A percentile compares a stretch with the other conserved stretches of the same genome.
phyloP scores from a whole-genome alignment of 2,888 invertebrate genomes.

The Tiliacea aurago region DNA sequence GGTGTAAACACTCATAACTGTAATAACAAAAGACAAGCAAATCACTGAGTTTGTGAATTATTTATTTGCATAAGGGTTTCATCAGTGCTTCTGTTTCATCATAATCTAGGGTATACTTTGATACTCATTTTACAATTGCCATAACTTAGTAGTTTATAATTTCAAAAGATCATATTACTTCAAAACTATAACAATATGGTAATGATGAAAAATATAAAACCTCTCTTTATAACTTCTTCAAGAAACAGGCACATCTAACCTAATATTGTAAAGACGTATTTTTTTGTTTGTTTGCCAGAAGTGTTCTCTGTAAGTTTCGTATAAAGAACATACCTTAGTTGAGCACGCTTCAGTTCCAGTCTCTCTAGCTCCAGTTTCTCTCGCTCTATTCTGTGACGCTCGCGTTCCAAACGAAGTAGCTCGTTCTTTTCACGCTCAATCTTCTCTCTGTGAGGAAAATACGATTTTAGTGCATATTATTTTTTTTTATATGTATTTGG shows the following conservation, averaged over 20 bases:
- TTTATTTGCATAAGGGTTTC: no score
- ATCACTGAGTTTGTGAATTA: no score
- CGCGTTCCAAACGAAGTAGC: constrained; percentile 95
- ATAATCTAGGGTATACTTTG: no score
- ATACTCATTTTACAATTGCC: no score
- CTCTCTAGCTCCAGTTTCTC: constrained; percentile 95
- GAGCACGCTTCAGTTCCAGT: constrained; percentile 95
- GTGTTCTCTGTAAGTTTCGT: background rate
- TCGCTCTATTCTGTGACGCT: constrained; percentile 94
- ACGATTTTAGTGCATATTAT: background rate
- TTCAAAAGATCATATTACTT: background rate
- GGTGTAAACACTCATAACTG: no score
- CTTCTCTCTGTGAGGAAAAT: constrained; percentile 91
- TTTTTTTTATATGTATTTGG: background rate
- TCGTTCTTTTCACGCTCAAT: constrained; percentile 97
- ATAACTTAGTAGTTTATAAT: background rate
- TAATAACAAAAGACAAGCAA: no score
- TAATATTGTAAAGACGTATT: background rate
- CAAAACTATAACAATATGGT: background rate
- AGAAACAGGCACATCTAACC: background rate
- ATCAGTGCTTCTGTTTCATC: no score
- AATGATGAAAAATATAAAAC: background rate
- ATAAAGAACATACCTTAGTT: constrained; percentile 90
- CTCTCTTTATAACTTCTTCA: background rate
- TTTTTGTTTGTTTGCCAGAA: background rate